Conservation (phyloP, 2,888 invertebrate species). For the Emmelina monodactyla region DNA sequence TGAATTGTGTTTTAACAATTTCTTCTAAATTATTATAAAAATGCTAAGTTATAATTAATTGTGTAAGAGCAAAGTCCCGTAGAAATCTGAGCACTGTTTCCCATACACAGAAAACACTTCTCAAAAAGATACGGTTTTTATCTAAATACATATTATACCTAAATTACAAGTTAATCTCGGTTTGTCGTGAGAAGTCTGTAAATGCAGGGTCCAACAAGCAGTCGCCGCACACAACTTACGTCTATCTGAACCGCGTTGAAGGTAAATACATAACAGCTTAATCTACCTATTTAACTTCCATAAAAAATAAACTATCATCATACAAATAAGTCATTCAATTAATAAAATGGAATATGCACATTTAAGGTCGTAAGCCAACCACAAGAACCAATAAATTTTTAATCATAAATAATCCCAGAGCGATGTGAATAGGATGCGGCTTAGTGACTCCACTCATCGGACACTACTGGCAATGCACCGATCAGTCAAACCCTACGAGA, state of each 20-base stretch:
- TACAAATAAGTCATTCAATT: conserved; percentile 50
- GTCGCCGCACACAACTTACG: conserved; percentile 28
- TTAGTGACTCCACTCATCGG: not conserved
- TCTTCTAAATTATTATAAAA: conserved; percentile 64
- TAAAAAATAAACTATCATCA: conserved; percentile 60
- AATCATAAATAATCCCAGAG: too few species aligned
- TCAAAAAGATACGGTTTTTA: conserved; percentile 50
- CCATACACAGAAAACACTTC: conserved; percentile 39
- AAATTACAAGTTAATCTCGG: conserved; percentile 59
- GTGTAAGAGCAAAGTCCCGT: conserved; percentile 58
- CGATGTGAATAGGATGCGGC: conserved; percentile 56
- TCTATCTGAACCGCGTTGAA: conserved; percentile 36
- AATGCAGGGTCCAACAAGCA: conserved; percentile 47
- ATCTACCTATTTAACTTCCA: conserved; percentile 61
- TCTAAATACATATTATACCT: conserved; percentile 58
- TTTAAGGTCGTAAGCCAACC: conserved; percentile 7
- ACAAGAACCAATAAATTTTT: conserved; percentile 5
- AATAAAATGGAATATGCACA: conserved; percentile 39
- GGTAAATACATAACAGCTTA: conserved; percentile 64
- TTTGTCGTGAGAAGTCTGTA: conserved; percentile 53
- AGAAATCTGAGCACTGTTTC: conserved; percentile 49
- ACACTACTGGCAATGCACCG: conserved; percentile 18
- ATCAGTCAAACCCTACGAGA: conserved; percentile 21
- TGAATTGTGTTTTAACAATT: conserved; percentile 53
- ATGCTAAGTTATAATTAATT: conserved; percentile 65